phyloP scores from a whole-genome alignment of 2,113 vertebrate genomes.

The Perognathus longimembris region DNA sequence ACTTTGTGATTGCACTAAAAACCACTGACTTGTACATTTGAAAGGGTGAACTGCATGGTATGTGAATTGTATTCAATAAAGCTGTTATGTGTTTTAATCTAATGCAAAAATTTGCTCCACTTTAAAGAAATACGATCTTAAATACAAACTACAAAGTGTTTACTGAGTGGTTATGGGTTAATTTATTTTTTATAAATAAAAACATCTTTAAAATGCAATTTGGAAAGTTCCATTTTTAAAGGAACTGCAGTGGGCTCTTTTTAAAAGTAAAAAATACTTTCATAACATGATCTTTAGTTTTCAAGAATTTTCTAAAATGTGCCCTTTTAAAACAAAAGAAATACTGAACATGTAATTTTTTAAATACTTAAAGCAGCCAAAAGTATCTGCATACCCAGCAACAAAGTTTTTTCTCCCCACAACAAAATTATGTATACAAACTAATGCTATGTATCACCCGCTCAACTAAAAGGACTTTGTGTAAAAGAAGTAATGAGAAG shows the following conservation, averaged over 20 bases:
- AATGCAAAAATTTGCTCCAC: conserved; percentile 54
- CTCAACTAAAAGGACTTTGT: conserved; percentile 5
- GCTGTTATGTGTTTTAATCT: conserved; percentile 44
- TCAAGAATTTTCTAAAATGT: conserved; percentile 20
- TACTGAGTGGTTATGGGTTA: conserved; percentile 49
- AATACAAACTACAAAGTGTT: conserved; percentile 58
- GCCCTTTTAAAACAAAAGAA: background rate
- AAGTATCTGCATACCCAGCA: background rate
- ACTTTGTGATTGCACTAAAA: conserved; percentile 42
- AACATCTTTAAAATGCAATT: conserved; percentile 52
- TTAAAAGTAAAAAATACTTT: conserved; percentile 41
- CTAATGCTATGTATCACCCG: background rate
- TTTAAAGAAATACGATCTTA: conserved; percentile 59
- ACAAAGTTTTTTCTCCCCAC: background rate
- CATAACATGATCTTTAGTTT: conserved; percentile 44
- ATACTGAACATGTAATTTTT: background rate
- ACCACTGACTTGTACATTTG: conserved; percentile 1
- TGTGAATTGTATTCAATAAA: conserved; percentile 59
- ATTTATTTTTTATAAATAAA: conserved; percentile 68
- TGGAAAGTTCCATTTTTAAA: conserved; percentile 49
- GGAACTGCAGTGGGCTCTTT: conserved; percentile 20
- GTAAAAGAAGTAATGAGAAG: background rate
- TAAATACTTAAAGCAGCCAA: background rate
- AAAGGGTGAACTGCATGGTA: background rate
- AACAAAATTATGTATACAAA: background rate